Evolutionary conservation across 2,888 invertebrate species (phyloP).

Genomic region (Hoplodrina ambigua): DNA sequence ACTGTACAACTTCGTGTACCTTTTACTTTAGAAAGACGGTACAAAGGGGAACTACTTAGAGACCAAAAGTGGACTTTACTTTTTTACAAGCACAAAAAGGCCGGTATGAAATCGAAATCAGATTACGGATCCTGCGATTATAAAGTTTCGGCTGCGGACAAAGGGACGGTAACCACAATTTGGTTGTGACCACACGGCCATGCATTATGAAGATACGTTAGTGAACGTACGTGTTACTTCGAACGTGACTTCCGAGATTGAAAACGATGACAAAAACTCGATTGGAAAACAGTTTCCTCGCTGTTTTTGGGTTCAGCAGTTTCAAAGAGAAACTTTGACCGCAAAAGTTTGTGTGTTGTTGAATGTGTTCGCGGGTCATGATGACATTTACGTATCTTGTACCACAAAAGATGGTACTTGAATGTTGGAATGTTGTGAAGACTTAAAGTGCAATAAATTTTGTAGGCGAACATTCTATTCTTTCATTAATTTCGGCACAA

Average conservation of each 20-base stretch:
- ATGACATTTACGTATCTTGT: constrained; percentile 11
- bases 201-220: constrained; percentile 73
- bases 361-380: constrained; percentile 26
- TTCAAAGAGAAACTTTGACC: constrained; percentile 56
- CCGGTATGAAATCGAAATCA: constrained; percentile 84
- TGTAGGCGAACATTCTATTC: constrained; percentile 24
- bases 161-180: constrained; percentile 75
- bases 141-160: constrained; percentile 80
- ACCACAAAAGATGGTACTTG: constrained; percentile 1
- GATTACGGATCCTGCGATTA: constrained; percentile 85
- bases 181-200: constrained; percentile 77
- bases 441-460: constrained; percentile 11
- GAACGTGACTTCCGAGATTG: constrained; percentile 79
- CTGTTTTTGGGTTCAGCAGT: constrained; percentile 58
- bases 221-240: constrained; percentile 70
- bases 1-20: constrained; percentile 73
- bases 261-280: constrained; percentile 63
- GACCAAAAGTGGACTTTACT: constrained; percentile 77
- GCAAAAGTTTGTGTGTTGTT: constrained; percentile 25
- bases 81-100: constrained; percentile 85
- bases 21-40: constrained; percentile 73
- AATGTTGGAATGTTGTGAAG: constrained; percentile 17
- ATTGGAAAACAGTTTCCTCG: constrained; percentile 63
- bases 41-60: constrained; percentile 75
- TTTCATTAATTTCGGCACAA: constrained; percentile 40